Base-by-base conservation (phyloP, 2,888 invertebrate genomes). In the Sinotaia quadrata region DNA sequence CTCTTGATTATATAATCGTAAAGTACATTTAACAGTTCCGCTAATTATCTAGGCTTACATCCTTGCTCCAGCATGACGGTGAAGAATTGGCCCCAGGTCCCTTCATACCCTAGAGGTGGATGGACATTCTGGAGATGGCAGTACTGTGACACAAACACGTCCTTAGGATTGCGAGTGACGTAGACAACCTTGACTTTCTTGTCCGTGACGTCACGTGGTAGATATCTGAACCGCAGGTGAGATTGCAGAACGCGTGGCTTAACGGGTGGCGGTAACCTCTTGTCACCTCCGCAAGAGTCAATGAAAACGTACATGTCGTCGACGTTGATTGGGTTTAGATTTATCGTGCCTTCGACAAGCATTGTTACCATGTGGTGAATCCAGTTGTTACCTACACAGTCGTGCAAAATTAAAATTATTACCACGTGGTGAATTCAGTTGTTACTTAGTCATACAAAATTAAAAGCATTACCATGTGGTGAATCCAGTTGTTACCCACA, bases 141-240 rank as follows among this genome's bases (percentile, higher is more conserved):
- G 57, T 57, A 71, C 56, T 61, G 49, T 3, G 71, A 68, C 61
- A 71, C 71, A 1, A 60, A 44, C 8, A 60, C 68, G 60, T 71
- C 71, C 56, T 71, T 71, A 15, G 71, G 71, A 41, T 71, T 71
- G 10, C 71, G 49, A 34, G 63, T 58, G 41, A 68, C 18, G 44
- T 59, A 41, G 21, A 71, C 41, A n/a, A 71, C 36, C 49, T 68
- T 71, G 24, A 59, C 54, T 33, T 66, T 62, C 60, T 69, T 72
- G 24, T 72, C 56, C 18, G 65, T 36, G 21, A 67, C 47, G 37
- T 74, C 68, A 24, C 47, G 44, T 4, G 77, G 77, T 44, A 77
- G 29, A 21, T 58, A 63, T 18, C 63, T 52, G 54, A 63, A 63
- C 54, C 34, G 37, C 21, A 63, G 63, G 31, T 63, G 63, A 18